Evolutionary conservation across 2,797 vertebrate species (phyloP), one percentile per base, ranked within the genome.

Genomic region (Siniperca undulata): DNA sequence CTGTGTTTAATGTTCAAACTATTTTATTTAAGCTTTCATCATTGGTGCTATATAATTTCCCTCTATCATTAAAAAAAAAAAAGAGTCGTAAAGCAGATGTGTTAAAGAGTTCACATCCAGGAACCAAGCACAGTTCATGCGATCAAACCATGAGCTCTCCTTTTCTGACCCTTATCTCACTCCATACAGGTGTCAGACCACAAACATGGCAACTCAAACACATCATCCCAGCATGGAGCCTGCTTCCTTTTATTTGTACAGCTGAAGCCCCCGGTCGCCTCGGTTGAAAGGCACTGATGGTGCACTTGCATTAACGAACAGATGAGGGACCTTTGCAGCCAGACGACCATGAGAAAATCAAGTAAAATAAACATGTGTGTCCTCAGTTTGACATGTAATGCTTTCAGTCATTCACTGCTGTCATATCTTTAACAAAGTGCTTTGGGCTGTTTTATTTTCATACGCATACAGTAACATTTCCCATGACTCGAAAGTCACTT

Each of bases 211-310:
- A 87, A 72, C 80, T 83, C 78, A 74, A 89, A 91, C 84, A 77
- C 81, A 86, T 67, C 62, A 61, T 82, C 89, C 67, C 89, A 81
- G 85, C 74, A 52, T 85, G 85, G 86, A 79, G 19, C 64, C 75
- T 76, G 84, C 70, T 78, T 68, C 88, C 71, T 83, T 66, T 86
- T 96, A 90, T 95, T 96, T 95, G 91, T 82, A 86, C 95, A 96
- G 95, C 92, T 96, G 92, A 95, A 86, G 67, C 84, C 60, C 30
- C 40, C 66, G 13, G 13, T 22, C 17, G 42, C 84, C 70, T 55
- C 72, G 52, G 30, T 11, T 78, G 81, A 89, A 91, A 91, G 85
- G 56, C 82, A 78, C 34, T 7, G 83, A 65, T 50, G 72, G 81
- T 86, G 76, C 79, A 87, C 90, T 78, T 82, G 52, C 2, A 5